Evolutionary conservation across 2,888 invertebrate species (phyloP), one percentile per base, ranked within the genome.

Genomic region (Aleiodes testaceus): DNA sequence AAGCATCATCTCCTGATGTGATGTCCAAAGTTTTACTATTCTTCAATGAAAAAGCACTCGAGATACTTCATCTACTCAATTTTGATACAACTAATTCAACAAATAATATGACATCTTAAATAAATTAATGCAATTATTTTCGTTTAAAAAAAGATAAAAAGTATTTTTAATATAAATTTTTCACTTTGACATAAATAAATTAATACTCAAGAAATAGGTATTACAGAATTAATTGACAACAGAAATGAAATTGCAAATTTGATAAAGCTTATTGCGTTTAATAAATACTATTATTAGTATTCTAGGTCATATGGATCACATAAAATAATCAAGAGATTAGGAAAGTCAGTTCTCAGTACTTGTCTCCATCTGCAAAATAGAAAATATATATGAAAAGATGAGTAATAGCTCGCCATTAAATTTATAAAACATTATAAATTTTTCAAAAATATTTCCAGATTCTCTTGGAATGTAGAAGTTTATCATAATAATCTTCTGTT

Each of bases 11-110:
- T 22, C 9, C 72, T 11, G 79, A 82, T 5, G 75, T 79, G 3
- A 79, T 85, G 79, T 78, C 81, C 70, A 79, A 77, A 47, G 73
- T 85, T 53, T 72, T 87, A 36, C 77, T 79, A 42, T 86, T 82
- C 69, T 80, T 87, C 22, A 83, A 84, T 70, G 81, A 86, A 70
- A 84, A 81, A 75, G 81, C 85, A 22, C 47, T 82, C 26, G 78
- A 80, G 53, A 77, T 75, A 22, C 77, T 85, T 53, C 80, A 85
- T 66, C 63, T 77, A 18, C 63, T 78, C 36, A 74, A 79, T 68
- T 74, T 77, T 26, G 75, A 79, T 49, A 64, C 75, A 14, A 73
- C 69, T 65, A 66, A 64, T 65, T 72, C 73, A 7, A 65, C 55
- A 26, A 74, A 55, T 47, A 45, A 20, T 12, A 20, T 20, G 12